A percentile compares a stretch with the other conserved stretches of the same genome.
Evolutionary conservation across 1,140 invertebrate genomes (phyloP).

Genomic region (Aphelenchoides besseyi): DNA sequence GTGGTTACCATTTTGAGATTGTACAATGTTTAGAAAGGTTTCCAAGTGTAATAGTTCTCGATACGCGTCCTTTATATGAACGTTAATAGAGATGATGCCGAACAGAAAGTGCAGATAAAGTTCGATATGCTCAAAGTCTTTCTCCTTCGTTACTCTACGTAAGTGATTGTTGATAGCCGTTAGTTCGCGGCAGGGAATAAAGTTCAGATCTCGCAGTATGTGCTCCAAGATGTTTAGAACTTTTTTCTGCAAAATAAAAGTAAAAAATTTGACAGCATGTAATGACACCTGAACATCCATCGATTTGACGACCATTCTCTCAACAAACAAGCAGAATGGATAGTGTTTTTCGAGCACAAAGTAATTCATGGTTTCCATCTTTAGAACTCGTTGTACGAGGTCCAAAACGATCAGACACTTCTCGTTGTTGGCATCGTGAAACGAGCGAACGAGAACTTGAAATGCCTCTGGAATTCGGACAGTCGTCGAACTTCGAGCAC

Average conservation of each 20-base stretch:
- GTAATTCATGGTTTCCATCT: conserved; percentile 95
- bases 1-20: conserved; percentile 36
- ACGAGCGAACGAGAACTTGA: conserved; percentile 54
- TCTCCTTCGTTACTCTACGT: conserved; percentile 71
- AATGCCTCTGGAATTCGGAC: conserved; percentile 56
- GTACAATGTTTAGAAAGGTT: conserved; percentile 70
- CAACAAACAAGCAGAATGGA: conserved; percentile 89
- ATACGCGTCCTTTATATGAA: conserved; percentile 93
- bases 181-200: conserved; percentile 96
- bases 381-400: conserved; percentile 90
- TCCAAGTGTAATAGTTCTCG: conserved; percentile 94
- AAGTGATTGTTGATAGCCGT: conserved; percentile 88
- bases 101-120: conserved; percentile 69
- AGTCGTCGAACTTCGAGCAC: conserved; percentile 40
- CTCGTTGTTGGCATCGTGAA: conserved; percentile 35
- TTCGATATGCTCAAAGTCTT: conserved; percentile 32
- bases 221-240: conserved; percentile 93
- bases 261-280: conserved; percentile 35
- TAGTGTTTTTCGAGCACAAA: conserved; percentile 95
- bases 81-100: conserved; percentile 72
- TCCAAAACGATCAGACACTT: conserved; percentile 84
- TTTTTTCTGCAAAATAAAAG: conserved; percentile 71
- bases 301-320: conserved; percentile 85
- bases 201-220: conserved; percentile 91
- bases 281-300: conserved; percentile 75